Conservation (phyloP, 2,888 invertebrate species). For the Himalopsyche kuldschensis region DNA sequence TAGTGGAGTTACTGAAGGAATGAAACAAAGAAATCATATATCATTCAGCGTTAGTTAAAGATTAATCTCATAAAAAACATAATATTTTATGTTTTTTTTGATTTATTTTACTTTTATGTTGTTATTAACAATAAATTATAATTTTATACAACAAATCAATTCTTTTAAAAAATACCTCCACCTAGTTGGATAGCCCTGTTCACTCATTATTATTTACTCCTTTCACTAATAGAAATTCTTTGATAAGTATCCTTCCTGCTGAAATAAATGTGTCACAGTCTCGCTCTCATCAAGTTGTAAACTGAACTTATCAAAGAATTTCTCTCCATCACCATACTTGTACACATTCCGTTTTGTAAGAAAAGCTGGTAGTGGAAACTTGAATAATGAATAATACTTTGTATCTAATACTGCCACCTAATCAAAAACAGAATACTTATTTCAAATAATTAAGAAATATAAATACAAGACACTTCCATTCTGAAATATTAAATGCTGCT, state of each 20-base stretch:
- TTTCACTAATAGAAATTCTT: neutral
- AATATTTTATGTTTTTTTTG: constrained; percentile 28
- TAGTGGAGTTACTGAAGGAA: neutral
- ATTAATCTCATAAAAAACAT: constrained; percentile 15
- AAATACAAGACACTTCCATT: neutral
- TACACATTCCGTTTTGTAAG: neutral
- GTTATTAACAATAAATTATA: constrained; percentile 37
- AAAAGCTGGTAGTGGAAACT: neutral
- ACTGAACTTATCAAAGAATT: neutral
- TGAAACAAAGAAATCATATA: neutral
- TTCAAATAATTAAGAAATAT: neutral
- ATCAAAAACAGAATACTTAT: neutral
- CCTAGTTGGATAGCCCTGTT: constrained; percentile 21
- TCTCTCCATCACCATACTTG: neutral
- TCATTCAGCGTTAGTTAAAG: constrained; percentile 12
- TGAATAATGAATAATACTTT: neutral
- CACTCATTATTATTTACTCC: neutral
- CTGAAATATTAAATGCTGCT: neutral
- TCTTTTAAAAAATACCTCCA: constrained; percentile 3
- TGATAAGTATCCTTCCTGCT: neutral
- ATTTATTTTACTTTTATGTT: constrained; percentile 28
- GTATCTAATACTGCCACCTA: neutral
- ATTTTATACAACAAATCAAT: constrained; percentile 34
- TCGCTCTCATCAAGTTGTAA: neutral
- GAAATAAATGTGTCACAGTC: neutral